Evolutionary conservation across 2,797 vertebrate genomes (phyloP).

Genomic region (Platyrinchus mystaceus): DNA sequence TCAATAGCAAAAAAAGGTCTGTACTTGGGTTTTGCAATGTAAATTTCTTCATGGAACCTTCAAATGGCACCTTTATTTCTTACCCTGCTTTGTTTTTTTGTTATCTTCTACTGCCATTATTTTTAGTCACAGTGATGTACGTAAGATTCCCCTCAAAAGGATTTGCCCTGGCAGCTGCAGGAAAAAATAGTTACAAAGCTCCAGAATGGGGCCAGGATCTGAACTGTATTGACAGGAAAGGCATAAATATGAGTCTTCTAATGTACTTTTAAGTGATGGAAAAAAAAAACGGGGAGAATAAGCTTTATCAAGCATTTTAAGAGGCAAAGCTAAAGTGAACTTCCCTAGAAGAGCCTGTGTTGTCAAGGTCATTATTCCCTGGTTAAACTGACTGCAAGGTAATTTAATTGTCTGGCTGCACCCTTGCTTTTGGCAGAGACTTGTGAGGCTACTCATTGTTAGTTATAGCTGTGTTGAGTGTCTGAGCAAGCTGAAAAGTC

Average conservation of each 20-base stretch:
- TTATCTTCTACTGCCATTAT: not conserved
- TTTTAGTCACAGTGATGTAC: not conserved
- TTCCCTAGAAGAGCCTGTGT: not conserved
- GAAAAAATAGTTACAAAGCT: not conserved
- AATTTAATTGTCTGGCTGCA: not conserved
- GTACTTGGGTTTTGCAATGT: not conserved
- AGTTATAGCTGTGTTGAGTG: not conserved
- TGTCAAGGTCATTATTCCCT: not conserved
- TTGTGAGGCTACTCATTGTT: not conserved
- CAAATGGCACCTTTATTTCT: not conserved
- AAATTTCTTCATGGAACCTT: not conserved
- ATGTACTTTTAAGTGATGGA: not conserved
- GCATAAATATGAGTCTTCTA: not conserved
- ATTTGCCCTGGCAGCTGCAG: not conserved
- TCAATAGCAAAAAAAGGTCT: not conserved
- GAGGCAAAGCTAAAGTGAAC: not conserved
- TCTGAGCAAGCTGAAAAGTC: not conserved
- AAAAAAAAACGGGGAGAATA: not conserved
- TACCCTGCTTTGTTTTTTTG: not conserved
- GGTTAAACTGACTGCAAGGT: not conserved
- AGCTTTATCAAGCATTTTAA: not conserved
- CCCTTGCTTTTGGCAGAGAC: not conserved
- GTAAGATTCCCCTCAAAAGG: not conserved
- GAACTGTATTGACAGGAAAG: not conserved
- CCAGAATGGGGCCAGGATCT: not conserved